Evolutionary conservation across 2,888 invertebrate species (phyloP), one percentile per base, ranked within the genome.

Genomic region (Mythimna impura): DNA sequence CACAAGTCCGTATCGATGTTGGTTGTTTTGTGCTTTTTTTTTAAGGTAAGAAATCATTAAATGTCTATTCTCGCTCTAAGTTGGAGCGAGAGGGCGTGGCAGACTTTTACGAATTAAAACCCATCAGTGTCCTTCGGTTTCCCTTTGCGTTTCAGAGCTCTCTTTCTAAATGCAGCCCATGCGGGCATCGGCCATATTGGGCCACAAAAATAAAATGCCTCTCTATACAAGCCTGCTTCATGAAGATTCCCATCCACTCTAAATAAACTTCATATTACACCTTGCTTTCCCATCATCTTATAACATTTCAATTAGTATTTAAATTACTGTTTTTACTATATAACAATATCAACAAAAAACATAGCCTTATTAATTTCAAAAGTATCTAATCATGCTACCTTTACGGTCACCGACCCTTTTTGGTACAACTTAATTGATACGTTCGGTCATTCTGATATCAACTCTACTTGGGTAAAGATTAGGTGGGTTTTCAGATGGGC

Each of bases 281-380:
- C 2, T 54, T 54, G 50, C 40, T 14, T 68, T 55, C 58, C 30
- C 40, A 83, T 73, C 74, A 70, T 50, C 52, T 66, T 5, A 58
- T 43, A 66, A 65, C 55, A 70, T 68, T 65, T 72, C 65, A 68
- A 86, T 74, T 69, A 66, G 55, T 74, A 80, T 86, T 79, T 69
- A 80, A 84, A 77, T 85, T 81, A 86, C 79, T 76, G 58, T 80
- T 81, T 86, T 81, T 74, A 71, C 65, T 74, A 65, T 57, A 36
- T 22, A 58, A 60, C 54, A 47, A 52, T 25, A 73, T 71, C 70
- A 73, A 78, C 73, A 81, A 86, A 81, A 84, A 81, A 73, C 70
- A 36, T 40, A 54, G 74, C 64, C 73, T 78, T 80, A 86, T 81
- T 86, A 76, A 82, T 77, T 74, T 80, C 64, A 83, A 85, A 85